Conservation (phyloP, 1,140 invertebrate species). For the Gerris buenoi region DNA sequence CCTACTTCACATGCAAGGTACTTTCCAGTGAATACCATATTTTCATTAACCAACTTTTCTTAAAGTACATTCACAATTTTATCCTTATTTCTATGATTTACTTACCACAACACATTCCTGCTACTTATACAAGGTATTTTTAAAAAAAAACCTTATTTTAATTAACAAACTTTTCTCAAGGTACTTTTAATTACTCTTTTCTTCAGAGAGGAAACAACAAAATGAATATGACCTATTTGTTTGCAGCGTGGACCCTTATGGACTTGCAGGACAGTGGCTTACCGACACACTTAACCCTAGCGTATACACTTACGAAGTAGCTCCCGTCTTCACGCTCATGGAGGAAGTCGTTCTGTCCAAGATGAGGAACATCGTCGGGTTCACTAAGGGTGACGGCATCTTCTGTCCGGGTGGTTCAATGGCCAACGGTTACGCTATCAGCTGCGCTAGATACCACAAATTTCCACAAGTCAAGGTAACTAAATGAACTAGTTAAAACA, state of each 20-base stretch:
- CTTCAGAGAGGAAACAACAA: no score
- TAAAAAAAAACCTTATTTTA: no score
- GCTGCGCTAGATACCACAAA: conserved; percentile 61
- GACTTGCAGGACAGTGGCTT: conserved; percentile 67
- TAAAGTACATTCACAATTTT: no score
- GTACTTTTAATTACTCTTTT: no score
- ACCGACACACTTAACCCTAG: conserved; percentile 73
- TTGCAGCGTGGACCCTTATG: conserved; percentile 63
- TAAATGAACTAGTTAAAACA: no score
- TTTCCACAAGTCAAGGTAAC: conserved; percentile 64
- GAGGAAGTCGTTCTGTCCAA: conserved; percentile 62
- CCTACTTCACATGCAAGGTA: no score
- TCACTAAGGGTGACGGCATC: conserved; percentile 66
- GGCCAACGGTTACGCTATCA: conserved; percentile 88
- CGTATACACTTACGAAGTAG: conserved; percentile 83
- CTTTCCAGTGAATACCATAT: no score
- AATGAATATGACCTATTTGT: background rate
- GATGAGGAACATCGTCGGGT: conserved; percentile 78
- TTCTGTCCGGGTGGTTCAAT: conserved; percentile 92
- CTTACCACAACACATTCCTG: no score
- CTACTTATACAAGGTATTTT: no score
- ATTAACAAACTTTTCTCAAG: no score
- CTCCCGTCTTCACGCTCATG: conserved; percentile 74
- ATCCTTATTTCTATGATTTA: no score
- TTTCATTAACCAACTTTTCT: no score